Evolutionary conservation across 2,888 invertebrate genomes (phyloP).

Genomic region (Cremastinae sp.): DNA sequence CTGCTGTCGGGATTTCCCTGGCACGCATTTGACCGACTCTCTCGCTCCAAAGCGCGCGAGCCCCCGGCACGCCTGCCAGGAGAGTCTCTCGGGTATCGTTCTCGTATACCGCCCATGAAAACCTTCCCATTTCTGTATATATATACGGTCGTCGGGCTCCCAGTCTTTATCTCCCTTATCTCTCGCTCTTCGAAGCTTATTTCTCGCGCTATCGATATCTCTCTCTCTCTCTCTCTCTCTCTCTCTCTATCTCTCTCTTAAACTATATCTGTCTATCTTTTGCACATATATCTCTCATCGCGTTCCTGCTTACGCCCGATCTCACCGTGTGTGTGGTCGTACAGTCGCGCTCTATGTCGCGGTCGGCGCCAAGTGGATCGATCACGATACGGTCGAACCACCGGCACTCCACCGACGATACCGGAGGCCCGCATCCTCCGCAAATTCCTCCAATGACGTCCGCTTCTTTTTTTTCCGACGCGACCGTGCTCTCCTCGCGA

Average conservation of each 20-base stretch:
- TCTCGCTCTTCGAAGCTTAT: conserved; percentile 52
- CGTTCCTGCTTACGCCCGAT: conserved; percentile 38
- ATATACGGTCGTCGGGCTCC: conserved; percentile 10
- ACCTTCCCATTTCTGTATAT: conserved; percentile 53
- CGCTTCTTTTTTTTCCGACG: conserved; percentile 22
- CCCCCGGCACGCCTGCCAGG: conserved; percentile 70
- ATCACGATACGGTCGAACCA: conserved; percentile 43
- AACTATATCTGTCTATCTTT: too few relatives aligned
- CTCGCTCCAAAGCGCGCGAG: conserved; percentile 63
- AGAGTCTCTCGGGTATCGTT: conserved; percentile 70
- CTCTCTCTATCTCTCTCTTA: neutral
- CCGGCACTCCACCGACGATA: conserved; percentile 18
- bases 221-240: conserved; percentile 2
- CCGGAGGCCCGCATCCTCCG: neutral
- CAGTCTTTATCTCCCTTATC: conserved; percentile 37
- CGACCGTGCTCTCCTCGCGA: neutral
- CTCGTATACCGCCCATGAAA: conserved; percentile 61
- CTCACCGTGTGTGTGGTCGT: conserved; percentile 17
- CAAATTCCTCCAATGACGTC: conserved; percentile 38
- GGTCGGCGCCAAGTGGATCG: conserved; percentile 28
- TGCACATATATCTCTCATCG: conserved; percentile 55
- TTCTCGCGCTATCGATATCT: too few relatives aligned
- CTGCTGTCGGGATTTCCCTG: conserved; percentile 55
- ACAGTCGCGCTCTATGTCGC: conserved; percentile 39
- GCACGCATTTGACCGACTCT: conserved; percentile 66